Evolutionary conservation across 2,797 vertebrate species (phyloP), one percentile per base, ranked within the genome.

Genomic region (Ceryle rudis): DNA sequence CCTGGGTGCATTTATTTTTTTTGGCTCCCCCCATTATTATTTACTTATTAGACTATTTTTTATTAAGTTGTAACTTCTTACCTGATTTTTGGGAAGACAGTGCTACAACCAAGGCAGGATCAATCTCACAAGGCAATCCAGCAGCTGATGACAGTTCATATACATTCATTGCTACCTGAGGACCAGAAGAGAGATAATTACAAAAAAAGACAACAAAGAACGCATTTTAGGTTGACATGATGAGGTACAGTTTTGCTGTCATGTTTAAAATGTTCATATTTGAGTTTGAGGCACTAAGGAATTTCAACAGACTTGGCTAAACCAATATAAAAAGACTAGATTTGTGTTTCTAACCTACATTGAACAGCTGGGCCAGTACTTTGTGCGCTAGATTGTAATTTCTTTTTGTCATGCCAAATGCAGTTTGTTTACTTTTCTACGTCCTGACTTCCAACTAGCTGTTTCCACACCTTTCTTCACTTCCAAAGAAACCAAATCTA

Each of bases 91-190:
- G 99, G 44, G 99, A 99, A 66, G 99, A 99, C 79, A 99, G 98
- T 41, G 99, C 99, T 95, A 99, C 99, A 0, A 99, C 99, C 95
- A 99, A 98, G 21, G 99, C 99, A 18, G 99, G 99, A 97, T 99
- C 99, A 61, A 99, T 99, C 98, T 99, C 99, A 75, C 99, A 99
- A 82, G 99, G 99, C 80, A 99, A 96, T 49, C 99, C 99, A 71
- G 99, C 99, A 23, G 99, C 99, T 33, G 99, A 99, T 13, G 99
- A 99, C 88, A 99, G 98, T 96, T 99, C 99, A 69, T 99, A 99
- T 62, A 99, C 99, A 70, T 99, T 99, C 99, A 99, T 99, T 92
- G 99, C 99, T 98, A 99, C 99, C 99, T 99, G 90, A 94, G 70
- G 52, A 92, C 31, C 18, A 85, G 62, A 97, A 91, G 51, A 58